These are phyloP conservation scores for Seriola rivoliana DNA, from an alignment of 2,113 vertebrate species.

Conservation along the genomic window DNA sequence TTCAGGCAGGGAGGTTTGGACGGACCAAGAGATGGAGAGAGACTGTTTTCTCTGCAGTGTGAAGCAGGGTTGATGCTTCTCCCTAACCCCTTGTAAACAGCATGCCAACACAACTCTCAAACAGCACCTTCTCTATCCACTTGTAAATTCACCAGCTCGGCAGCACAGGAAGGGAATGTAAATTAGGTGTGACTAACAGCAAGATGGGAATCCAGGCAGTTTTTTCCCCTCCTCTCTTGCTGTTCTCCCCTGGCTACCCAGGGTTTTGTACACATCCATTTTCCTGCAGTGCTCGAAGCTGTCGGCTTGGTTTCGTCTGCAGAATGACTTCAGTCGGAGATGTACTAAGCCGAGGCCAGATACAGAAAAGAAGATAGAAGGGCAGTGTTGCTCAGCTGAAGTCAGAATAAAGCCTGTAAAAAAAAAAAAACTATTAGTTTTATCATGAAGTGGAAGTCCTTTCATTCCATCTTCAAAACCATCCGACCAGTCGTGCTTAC, in stretches of 20 bases:
- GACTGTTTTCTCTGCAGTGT: constrained; percentile 67
- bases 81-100: constrained; percentile 73
- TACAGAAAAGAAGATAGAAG: constrained; percentile 50
- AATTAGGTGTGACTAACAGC: constrained; percentile 83
- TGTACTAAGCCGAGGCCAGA: constrained; percentile 57
- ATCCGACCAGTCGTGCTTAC: constrained; percentile 8
- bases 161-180: constrained; percentile 77
- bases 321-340: constrained; percentile 68
- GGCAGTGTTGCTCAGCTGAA: constrained; percentile 42
- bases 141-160: constrained; percentile 77
- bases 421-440: constrained; percentile 30
- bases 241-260: constrained; percentile 66
- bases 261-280: constrained; percentile 77
- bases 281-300: constrained; percentile 72
- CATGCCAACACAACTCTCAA: constrained; percentile 75
- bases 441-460: constrained; percentile 42
- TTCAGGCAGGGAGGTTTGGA: constrained; percentile 69
- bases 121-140: constrained; percentile 77
- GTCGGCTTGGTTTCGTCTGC: constrained; percentile 67
- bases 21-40: constrained; percentile 54
- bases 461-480: constrained; percentile 40
- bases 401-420: constrained; percentile 32
- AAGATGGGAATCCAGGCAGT: constrained; percentile 73
- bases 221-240: constrained; percentile 52
- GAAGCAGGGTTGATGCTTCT: constrained; percentile 61